Evolutionary conservation across 2,113 vertebrate species (phyloP), one percentile per base, ranked within the genome.

Genomic region (Chloropsis cyanopogon): DNA sequence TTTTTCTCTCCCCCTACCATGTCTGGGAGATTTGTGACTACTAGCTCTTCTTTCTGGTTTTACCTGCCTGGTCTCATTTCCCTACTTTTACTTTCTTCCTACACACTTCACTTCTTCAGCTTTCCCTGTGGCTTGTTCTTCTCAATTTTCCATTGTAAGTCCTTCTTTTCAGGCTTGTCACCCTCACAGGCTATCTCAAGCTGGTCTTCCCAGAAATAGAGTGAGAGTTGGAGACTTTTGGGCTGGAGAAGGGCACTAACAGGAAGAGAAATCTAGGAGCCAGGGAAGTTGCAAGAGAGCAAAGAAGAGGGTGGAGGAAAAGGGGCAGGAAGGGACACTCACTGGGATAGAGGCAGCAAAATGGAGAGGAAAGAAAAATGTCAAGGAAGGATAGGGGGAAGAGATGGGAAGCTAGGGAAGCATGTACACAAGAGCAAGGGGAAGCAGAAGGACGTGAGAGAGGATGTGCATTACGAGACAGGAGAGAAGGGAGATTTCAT

Each of bases 81-180:
- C n/a, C 18, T 94, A 78, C 72, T 76, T 88, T 89, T 78, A 35
- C 52, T 81, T 72, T 63, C 84, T 86, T 86, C 77, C 79, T 84
- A 72, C n/a, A 66, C 24, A 37, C 13, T 91, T 61, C 0, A 6
- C 33, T 90, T 53, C 54, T 69, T 88, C 35, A 79, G 25, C 57
- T 78, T 87, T 92, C 24, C 49, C 26, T 2, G 1, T 83, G 52
- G 7, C 18, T 86, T 52, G 6, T 33, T 92, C 79, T 66, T 68
- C 52, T 65, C 4, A 8, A 29, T 29, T 60, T 76, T 31, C 56
- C 41, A 46, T 37, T 70, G 9, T 35, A 54, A 69, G 10, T 44
- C 39, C 37, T 65, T 47, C 20, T 83, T 78, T 86, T 87, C 65
- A 68, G 53, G 26, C 54, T 88, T 56, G 33, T 59, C 31, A 19